phyloP scores from a whole-genome alignment of 2,797 vertebrate genomes.

The Apodemus agrarius region DNA sequence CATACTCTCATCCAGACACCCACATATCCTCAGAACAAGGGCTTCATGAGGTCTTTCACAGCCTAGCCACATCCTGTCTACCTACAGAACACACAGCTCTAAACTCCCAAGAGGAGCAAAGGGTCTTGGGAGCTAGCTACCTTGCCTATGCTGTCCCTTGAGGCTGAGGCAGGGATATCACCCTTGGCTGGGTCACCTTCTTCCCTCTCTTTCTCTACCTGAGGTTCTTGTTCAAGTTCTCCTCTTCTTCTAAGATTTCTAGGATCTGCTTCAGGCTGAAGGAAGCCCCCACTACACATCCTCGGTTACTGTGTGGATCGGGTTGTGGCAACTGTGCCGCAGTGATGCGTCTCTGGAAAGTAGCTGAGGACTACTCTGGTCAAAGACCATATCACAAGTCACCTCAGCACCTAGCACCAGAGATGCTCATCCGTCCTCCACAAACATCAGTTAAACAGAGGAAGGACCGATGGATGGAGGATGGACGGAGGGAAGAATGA shows the following conservation, averaged over 20 bases:
- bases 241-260: background rate
- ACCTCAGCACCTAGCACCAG: background rate
- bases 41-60: background rate
- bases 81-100: background rate
- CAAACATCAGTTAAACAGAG: background rate
- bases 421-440: background rate
- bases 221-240: background rate
- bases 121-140: too few species aligned
- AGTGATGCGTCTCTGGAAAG: background rate
- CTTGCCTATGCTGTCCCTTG: background rate
- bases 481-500: background rate
- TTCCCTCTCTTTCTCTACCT: background rate
- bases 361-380: background rate
- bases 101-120: background rate
- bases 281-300: background rate
- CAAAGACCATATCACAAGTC: background rate
- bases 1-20: background rate
- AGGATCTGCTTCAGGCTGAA: background rate
- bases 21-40: background rate
- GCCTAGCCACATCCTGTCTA: background rate
- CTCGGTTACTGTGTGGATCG: background rate
- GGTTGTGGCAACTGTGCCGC: accelerated
- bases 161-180: background rate
- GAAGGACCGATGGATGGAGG: too few species aligned
- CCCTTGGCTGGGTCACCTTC: background rate